Evolutionary conservation across 2,888 invertebrate genomes (phyloP), one percentile per base, ranked within the genome.

Genomic region (Drosophila meridiana): DNA sequence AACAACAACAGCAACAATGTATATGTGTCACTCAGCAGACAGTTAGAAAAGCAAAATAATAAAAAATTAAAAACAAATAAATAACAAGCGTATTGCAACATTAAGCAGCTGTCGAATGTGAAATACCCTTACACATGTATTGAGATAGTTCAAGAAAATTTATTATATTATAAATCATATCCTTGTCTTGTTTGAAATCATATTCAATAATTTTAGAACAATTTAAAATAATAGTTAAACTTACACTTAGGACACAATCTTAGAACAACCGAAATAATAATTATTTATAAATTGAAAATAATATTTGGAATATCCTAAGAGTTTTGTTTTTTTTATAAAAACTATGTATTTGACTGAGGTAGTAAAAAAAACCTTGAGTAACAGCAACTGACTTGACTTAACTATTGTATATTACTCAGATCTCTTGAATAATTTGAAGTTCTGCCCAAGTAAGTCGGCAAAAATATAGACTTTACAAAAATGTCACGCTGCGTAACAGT

Each of bases 1-100:
- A 43, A 4, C 34, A 43, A 26, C 28, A 36, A 43, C 36, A 52
- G n/a, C 11, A 60, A 60, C 36, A 57, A 52, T 26, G 38, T 26
- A 52, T 66, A 58, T 76, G 67, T 80, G 77, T 66, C 80, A 77
- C 47, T 67, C 60, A 64, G 71, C 43, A 45, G 45, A 53, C 69
- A 66, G 58, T 57, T 60, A 36, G 36, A 78, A 30, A 48, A 42
- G 48, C 30, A 63, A 53, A 50, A 48, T 43, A 26, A 43, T 26
- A 34, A 38, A 36, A 52, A 43, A 58, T 13, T 60, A 40, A 43
- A 45, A 67, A 56, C 43, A 57, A 48, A 75, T 61, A 80, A 69
- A 65, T 64, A 63, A 53, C 34, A 69, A 70, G 28, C 9, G 13
- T 14, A 3, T n/a, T 14, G 40, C 6, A 40, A n/a, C 14, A 28